Base-by-base conservation (phyloP, 2,888 invertebrate genomes). In the Thelaira solivaga region DNA sequence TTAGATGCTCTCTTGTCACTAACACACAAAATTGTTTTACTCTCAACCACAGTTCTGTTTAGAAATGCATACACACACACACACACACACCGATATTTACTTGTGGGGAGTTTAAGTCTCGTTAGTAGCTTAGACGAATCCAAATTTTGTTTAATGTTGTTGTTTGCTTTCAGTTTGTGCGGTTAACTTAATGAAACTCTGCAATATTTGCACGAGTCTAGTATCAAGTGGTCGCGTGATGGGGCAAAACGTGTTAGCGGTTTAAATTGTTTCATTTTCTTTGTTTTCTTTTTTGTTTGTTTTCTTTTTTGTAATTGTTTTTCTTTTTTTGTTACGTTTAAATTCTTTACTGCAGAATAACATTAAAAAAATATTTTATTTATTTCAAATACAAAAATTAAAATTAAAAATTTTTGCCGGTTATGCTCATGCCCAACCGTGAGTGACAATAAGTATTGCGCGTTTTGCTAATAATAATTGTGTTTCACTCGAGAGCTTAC, bases 201-300 rank as follows among this genome's bases (percentile, higher is more conserved):
- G 65, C 73, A 55, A 72, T 31, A 68, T 5, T 73, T 69, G 59
- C 69, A 64, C 77, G 73, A 74, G 64, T 57, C 62, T 78, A 82
- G 82, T 81, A 75, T 68, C 72, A 78, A 81, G 75, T 69, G 67
- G 76, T 78, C 74, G 81, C 80, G 80, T 81, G 75, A 80, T 67
- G 80, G 69, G 61, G 53, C 57, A 80, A 73, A 76, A 81, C 81
- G 78, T 81, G 80, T 73, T 73, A 75, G 72, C 80, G 81, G 76
- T 80, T 77, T 45, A 67, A 55, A 61, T 67, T 39, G 51, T 55
- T 61, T 41, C 49, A 39, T 59, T 74, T 59, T 69, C 22, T 36
- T 73, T n/a, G n/a, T n/a, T n/a, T n/a, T n/a, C n/a, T n/a, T n/a
- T n/a, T n/a, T n/a, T n/a, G n/a, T n/a, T n/a, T n/a, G n/a, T n/a